Base-by-base conservation (phyloP, 2,888 invertebrate species). In the Tachina fera region DNA sequence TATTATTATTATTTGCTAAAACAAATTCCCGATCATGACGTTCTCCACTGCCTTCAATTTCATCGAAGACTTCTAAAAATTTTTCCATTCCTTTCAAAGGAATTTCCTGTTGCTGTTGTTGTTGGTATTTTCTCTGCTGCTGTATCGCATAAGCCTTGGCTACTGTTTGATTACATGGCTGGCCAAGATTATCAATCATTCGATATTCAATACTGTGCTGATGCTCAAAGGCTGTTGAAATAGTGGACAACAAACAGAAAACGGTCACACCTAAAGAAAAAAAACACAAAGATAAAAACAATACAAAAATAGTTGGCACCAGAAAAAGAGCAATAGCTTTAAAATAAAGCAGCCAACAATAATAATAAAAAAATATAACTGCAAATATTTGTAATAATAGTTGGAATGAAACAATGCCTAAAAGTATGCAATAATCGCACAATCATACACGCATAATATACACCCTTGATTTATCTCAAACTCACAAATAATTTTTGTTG, bases 141-240 rank as follows among this genome's bases (percentile, higher is more conserved):
- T 79, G 74, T 74, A 63, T 70, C 9, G 47, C 70, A 78, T 81
- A 81, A 60, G 81, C 49, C 43, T 89, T 88, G 84, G 89, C 89
- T 88, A 87, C 71, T 53, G 89, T 90, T 87, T 82, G 87, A 89
- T 90, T 90, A 87, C 92, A 92, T 68, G 90, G 90, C 88, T 88
- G 89, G 71, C 91, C 91, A 87, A 88, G 87, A 87, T 86, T 89
- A 89, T 92, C 90, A 87, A 91, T 89, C 85, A 90, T 87, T 84
- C 89, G 89, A 85, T 87, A 88, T 76, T 87, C 86, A 88, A 89
- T 88, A 83, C 87, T 88, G 79, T 90, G 90, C 88, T 94, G 93
- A 93, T 95, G 94, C 91, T 96, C 96, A 90, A 96, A 95, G n/a
- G 95, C 94, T 68, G 96, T 94, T 51, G 94, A 93, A 61, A 95